These are phyloP conservation scores for Mobula hypostoma DNA, from an alignment of 2,113 vertebrate genomes.

Conservation along the genomic window DNA sequence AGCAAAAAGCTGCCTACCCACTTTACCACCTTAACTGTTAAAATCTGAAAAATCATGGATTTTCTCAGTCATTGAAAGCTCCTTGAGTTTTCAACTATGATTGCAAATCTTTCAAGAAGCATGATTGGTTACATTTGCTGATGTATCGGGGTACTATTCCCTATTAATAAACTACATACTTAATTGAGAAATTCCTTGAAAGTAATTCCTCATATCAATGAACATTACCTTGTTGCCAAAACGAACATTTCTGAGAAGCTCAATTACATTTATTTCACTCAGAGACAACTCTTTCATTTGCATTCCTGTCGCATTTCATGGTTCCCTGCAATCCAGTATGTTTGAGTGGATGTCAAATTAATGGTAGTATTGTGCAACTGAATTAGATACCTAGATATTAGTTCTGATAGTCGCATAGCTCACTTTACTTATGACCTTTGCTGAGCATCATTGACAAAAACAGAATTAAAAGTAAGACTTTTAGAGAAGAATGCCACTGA, in stretches of 20 bases:
- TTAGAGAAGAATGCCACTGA: neutral
- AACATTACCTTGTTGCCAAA: neutral
- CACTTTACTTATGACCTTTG: conserved; percentile 11
- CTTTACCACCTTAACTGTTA: neutral
- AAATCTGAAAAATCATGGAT: neutral
- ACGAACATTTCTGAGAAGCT: neutral
- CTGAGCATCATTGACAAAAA: neutral
- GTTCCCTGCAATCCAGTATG: neutral
- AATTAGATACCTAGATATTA: neutral
- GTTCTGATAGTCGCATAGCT: neutral
- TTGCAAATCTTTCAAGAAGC: neutral
- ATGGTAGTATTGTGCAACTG: neutral
- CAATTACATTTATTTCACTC: neutral
- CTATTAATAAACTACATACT: neutral
- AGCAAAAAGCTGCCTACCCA: neutral
- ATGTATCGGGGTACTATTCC: neutral
- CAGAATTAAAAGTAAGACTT: neutral
- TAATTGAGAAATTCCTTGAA: neutral
- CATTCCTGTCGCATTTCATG: neutral
- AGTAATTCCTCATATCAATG: neutral
- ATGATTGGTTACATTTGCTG: neutral
- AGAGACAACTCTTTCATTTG: neutral
- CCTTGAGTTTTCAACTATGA: neutral
- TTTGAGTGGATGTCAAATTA: neutral
- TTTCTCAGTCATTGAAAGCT: neutral